These are phyloP conservation scores for Coleophora deauratella DNA, from an alignment of 2,888 invertebrate genomes.

Conservation along the genomic window DNA sequence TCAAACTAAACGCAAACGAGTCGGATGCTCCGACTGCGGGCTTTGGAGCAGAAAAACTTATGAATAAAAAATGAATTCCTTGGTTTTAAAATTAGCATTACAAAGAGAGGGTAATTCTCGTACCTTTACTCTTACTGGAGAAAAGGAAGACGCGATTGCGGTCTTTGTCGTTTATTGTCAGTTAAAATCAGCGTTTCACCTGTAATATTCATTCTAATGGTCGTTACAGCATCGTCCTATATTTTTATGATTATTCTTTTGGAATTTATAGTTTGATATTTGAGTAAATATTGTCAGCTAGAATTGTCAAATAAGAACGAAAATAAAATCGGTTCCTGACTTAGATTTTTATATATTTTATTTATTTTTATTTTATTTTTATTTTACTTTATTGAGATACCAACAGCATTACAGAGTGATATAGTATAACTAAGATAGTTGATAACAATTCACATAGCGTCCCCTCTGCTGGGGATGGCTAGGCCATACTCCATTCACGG, in stretches of 20 bases:
- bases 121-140: slow-evolving; percentile 54
- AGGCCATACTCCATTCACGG: no score
- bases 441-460: no score
- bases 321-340: no score
- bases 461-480: no score
- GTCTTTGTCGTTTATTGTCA: slow-evolving; percentile 57
- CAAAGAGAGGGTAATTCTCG: slow-evolving; percentile 70
- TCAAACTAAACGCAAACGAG: slow-evolving; percentile 58
- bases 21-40: slow-evolving; percentile 63
- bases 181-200: slow-evolving; percentile 52
- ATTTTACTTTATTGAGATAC: no score
- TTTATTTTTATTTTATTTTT: no score
- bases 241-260: background rate
- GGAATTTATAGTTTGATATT: no score
- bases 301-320: no score
- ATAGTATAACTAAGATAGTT: no score
- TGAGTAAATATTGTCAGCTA: no score
- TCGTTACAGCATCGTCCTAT: background rate
- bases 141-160: slow-evolving; percentile 60
- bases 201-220: slow-evolving; percentile 11
- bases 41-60: slow-evolving; percentile 70
- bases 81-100: slow-evolving; percentile 73
- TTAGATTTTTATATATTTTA: no score
- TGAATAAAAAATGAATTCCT: slow-evolving; percentile 74
- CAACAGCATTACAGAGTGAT: no score